Evolutionary conservation across 2,113 vertebrate genomes (phyloP).

Genomic region (Hyperoodon ampullatus): DNA sequence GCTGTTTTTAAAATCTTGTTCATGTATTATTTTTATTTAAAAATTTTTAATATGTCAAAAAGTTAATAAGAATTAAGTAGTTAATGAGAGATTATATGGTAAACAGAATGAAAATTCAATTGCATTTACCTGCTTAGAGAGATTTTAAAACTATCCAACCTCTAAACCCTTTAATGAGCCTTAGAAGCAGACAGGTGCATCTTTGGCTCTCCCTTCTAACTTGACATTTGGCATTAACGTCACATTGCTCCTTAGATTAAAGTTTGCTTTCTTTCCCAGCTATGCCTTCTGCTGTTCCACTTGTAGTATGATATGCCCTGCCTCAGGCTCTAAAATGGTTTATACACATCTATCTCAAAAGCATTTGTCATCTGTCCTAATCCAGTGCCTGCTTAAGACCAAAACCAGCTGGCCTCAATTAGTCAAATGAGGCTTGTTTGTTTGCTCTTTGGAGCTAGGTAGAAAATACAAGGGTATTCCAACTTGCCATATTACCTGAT

Average conservation of each 20-base stretch:
- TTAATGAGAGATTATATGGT: neutral
- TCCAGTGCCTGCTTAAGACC: slow-evolving; percentile 66
- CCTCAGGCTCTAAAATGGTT: slow-evolving; percentile 74
- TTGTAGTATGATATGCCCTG: slow-evolving; percentile 77
- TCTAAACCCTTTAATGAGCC: neutral
- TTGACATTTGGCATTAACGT: slow-evolving; percentile 70
- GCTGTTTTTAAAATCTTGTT: neutral
- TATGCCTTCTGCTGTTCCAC: neutral
- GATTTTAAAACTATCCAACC: neutral
- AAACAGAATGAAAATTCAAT: slow-evolving; percentile 24
- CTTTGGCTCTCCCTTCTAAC: slow-evolving; percentile 25
- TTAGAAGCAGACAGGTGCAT: slow-evolving; percentile 59
- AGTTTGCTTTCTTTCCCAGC: slow-evolving; percentile 61
- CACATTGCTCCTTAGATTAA: slow-evolving; percentile 60
- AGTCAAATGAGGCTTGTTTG: slow-evolving; percentile 78
- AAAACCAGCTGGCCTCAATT: slow-evolving; percentile 81
- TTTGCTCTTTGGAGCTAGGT: slow-evolving; percentile 83
- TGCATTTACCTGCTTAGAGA: neutral
- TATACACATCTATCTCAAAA: slow-evolving; percentile 75
- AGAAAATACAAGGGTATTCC: slow-evolving; percentile 81
- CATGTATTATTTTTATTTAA: neutral
- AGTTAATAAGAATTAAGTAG: neutral
- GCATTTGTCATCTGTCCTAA: slow-evolving; percentile 81
- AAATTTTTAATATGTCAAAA: neutral
- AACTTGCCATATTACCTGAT: slow-evolving; percentile 78